Conservation (phyloP, 2,888 invertebrate genomes). For the Coleophora flavipennella region DNA sequence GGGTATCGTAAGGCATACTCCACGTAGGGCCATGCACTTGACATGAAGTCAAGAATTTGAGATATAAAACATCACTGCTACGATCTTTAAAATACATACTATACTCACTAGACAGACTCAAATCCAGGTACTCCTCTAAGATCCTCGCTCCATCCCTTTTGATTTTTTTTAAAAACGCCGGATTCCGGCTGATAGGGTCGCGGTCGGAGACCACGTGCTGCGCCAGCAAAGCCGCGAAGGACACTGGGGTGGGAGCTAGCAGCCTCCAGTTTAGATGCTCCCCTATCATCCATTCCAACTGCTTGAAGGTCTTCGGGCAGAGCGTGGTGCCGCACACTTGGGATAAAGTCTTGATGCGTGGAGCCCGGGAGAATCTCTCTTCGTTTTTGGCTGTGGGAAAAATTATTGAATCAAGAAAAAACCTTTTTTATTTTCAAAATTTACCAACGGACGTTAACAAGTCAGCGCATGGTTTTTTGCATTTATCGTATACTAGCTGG, state of each 20-base stretch:
- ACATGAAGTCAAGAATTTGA: no score
- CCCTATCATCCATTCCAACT: slow-evolving; percentile 64
- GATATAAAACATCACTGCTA: no score
- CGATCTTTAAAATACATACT: no score
- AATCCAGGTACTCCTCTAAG: slow-evolving; percentile 51
- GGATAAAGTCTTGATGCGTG: slow-evolving; percentile 46
- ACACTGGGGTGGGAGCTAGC: slow-evolving; percentile 51
- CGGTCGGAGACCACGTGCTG: slow-evolving; percentile 52
- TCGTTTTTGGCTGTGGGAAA: slow-evolving; percentile 51
- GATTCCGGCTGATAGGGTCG: slow-evolving; percentile 50
- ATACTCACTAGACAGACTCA: slow-evolving; percentile 57
- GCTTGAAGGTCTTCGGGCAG: slow-evolving; percentile 55
- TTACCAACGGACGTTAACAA: no score
- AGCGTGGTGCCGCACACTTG: slow-evolving; percentile 49
- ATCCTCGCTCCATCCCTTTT: slow-evolving; percentile 49
- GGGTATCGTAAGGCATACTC: no score
- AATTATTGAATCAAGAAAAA: no score
- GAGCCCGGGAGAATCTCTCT: slow-evolving; percentile 54
- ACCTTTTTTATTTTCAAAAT: no score
- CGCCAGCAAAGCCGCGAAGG: slow-evolving; percentile 49
- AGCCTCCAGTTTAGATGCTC: slow-evolving; percentile 58
- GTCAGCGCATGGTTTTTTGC: no score
- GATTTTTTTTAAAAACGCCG: slow-evolving; percentile 51
- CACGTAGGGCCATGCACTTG: no score
- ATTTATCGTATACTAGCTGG: no score